These are phyloP conservation scores for Sericinus montela DNA, from an alignment of 2,888 invertebrate species.

Conservation along the genomic window DNA sequence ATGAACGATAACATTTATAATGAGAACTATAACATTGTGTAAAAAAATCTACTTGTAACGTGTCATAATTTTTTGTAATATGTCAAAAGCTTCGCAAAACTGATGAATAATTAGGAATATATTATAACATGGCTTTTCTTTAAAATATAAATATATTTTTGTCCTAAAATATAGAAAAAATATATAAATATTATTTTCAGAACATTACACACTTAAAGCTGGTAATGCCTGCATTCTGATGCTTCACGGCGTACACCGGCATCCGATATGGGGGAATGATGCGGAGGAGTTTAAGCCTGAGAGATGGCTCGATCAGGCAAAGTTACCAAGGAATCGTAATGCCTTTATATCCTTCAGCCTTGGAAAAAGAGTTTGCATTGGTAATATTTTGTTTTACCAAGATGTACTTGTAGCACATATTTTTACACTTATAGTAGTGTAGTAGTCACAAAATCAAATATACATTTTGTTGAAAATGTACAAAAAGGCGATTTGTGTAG, in stretches of 20 bases:
- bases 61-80: too few relatives aligned
- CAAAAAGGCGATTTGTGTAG: too few relatives aligned
- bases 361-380: conserved; percentile 51
- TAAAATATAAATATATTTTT: neutral
- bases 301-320: conserved; percentile 45
- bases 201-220: conserved; percentile 44
- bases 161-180: neutral
- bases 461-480: too few relatives aligned
- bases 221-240: conserved; percentile 45
- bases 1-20: neutral
- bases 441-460: too few relatives aligned
- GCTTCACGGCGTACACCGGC: conserved; percentile 44
- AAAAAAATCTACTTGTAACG: neutral
- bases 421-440: too few relatives aligned
- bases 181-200: conserved; percentile 31
- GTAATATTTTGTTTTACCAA: conserved; percentile 24
- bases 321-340: conserved; percentile 39
- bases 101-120: neutral
- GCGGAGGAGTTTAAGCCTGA: conserved; percentile 48
- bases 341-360: conserved; percentile 48
- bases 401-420: too few relatives aligned
- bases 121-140: neutral
- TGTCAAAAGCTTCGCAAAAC: neutral
- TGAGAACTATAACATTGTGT: neutral
- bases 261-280: conserved; percentile 50